phyloP scores from a whole-genome alignment of 2,113 vertebrate species.

The Nothobranchius kuhntae region DNA sequence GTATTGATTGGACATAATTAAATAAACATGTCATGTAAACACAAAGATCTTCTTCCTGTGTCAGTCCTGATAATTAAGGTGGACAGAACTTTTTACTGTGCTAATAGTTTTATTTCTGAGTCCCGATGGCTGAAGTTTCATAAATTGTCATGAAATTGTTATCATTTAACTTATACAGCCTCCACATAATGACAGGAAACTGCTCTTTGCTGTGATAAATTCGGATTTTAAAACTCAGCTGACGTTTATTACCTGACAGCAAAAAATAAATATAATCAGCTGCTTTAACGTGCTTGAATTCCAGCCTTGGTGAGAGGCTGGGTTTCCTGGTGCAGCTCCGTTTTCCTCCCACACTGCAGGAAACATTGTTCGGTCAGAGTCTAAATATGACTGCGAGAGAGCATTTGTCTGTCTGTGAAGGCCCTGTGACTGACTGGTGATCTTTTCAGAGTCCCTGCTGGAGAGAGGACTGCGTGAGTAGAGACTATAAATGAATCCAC shows the following conservation, averaged over 20 bases:
- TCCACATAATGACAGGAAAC: background rate
- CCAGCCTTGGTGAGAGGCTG: constrained; percentile 8
- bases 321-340: constrained; percentile 37
- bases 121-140: background rate
- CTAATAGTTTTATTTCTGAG: background rate
- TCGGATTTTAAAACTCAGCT: background rate
- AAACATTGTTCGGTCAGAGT: constrained; percentile 43
- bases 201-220: background rate
- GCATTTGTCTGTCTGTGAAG: constrained; percentile 34
- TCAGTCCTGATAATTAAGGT: no score
- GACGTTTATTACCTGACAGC: constrained; percentile 1
- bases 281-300: background rate
- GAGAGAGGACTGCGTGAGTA: constrained; percentile 52
- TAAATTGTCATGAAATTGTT: background rate
- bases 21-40: no score
- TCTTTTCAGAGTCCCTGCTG: constrained; percentile 40
- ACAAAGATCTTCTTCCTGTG: no score
- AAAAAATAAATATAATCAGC: background rate
- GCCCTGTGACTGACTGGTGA: constrained; percentile 49
- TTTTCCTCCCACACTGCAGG: constrained; percentile 44
- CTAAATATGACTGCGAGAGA: constrained; percentile 27
- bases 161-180: no score
- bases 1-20: no score
- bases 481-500: constrained; percentile 47
- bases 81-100: no score